Evolutionary conservation across 1,140 invertebrate species (phyloP).

Genomic region (Drosophila ironensis): DNA sequence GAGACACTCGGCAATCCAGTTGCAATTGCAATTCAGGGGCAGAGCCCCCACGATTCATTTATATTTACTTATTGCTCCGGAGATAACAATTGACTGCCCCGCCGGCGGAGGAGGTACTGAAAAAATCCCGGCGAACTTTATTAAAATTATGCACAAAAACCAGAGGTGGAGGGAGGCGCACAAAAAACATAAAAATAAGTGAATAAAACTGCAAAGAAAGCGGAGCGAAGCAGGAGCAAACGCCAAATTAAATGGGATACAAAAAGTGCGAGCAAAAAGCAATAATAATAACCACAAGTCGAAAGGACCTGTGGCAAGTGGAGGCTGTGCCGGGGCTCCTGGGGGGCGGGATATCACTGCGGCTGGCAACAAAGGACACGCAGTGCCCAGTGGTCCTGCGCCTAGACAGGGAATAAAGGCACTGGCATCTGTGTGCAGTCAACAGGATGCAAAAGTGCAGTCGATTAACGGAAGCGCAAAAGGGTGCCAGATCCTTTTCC

Average conservation of each 20-base stretch:
- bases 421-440: conserved; percentile 44
- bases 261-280: conserved; percentile 8
- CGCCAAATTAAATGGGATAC: conserved; percentile 68
- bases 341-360: conserved; percentile 24
- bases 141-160: conserved; percentile 61
- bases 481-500: conserved; percentile 24
- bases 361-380: conserved; percentile 56
- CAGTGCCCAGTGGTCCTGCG: conserved; percentile 18
- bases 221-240: conserved; percentile 34
- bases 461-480: conserved; percentile 65
- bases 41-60: conserved; percentile 15
- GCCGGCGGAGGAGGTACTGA: not conserved
- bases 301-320: not conserved
- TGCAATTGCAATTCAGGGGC: conserved; percentile 40
- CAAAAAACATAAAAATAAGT: not conserved
- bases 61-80: conserved; percentile 65
- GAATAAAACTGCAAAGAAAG: conserved; percentile 36
- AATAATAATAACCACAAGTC: conserved; percentile 15
- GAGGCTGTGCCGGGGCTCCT: no score
- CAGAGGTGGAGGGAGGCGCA: not conserved
- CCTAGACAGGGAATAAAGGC: not conserved
- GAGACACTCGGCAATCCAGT: conserved; percentile 1
- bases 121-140: conserved; percentile 70
- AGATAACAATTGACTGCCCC: conserved; percentile 71
- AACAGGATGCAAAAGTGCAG: conserved; percentile 73